A percentile compares a stretch with the other conserved stretches of the same genome.
Evolutionary conservation across 2,888 invertebrate species (phyloP).

Genomic region (Leucophenga maculata): DNA sequence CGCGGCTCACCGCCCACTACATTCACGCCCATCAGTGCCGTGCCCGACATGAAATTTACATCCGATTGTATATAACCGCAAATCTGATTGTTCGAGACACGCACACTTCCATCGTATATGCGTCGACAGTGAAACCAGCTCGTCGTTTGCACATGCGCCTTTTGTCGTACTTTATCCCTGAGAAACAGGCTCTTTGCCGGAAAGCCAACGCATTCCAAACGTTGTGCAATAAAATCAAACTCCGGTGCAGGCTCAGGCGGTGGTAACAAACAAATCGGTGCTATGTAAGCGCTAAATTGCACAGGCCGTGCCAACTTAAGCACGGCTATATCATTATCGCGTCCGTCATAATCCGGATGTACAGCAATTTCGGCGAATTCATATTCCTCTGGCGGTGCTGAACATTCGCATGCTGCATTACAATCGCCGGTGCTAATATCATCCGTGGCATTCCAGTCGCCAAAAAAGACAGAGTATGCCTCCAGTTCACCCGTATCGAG

Average conservation of each 20-base stretch:
- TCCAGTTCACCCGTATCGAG: not conserved
- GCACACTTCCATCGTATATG: not conserved
- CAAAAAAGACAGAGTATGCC: conserved; percentile 26
- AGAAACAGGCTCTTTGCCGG: not conserved
- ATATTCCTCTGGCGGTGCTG: conserved; percentile 24
- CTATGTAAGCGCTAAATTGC: conserved; percentile 23
- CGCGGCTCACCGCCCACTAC: conserved; percentile 28
- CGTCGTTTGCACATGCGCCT: conserved; percentile 1
- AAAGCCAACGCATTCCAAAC: conserved; percentile 30
- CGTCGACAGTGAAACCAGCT: not conserved
- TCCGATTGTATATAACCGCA: conserved; percentile 10
- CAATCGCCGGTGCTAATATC: conserved; percentile 14
- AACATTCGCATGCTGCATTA: conserved; percentile 4
- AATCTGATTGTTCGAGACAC: conserved; percentile 4
- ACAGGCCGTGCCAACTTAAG: conserved; percentile 27
- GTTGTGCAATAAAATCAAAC: conserved; percentile 25
- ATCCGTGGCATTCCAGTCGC: conserved; percentile 29
- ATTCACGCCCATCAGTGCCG: conserved; percentile 31
- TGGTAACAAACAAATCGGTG: conserved; percentile 35
- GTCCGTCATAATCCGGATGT: conserved; percentile 22
- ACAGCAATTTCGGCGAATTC: conserved; percentile 32
- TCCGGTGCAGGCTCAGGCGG: not conserved
- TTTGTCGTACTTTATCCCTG: not conserved
- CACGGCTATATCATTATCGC: conserved; percentile 32
- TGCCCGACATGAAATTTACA: not conserved